phyloP scores from a whole-genome alignment of 2,888 invertebrate genomes.

The Thymelicus sylvestris region DNA sequence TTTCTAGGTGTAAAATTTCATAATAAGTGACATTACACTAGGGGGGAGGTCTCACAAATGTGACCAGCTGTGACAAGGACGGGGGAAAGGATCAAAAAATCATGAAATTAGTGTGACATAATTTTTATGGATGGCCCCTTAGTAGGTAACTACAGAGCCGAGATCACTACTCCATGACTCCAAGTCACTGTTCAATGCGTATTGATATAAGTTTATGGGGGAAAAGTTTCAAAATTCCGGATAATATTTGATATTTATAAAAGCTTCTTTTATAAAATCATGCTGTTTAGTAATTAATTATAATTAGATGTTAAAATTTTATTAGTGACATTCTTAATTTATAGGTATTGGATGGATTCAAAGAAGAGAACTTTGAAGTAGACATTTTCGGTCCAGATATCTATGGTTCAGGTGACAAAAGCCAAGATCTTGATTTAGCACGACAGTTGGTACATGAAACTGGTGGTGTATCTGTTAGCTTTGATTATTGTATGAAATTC shows the following conservation, averaged over 20 bases:
- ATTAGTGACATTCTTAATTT: constrained; percentile 39
- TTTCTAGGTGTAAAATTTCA: no score
- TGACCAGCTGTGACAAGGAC: no score
- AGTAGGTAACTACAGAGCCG: no score
- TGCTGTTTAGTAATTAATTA: background rate
- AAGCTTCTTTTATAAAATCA: no score
- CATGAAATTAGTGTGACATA: no score
- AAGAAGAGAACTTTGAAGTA: constrained; percentile 83
- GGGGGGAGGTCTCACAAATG: no score
- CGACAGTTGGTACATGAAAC: constrained; percentile 70
- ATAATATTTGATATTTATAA: background rate
- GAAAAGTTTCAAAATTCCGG: background rate
- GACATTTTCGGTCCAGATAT: constrained; percentile 86
- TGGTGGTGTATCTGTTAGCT: constrained; percentile 77
- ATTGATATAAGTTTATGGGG: no score
- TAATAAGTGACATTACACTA: no score
- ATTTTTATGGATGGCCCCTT: no score
- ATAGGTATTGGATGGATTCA: constrained; percentile 81
- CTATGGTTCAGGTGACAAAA: constrained; percentile 60
- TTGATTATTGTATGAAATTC: constrained; percentile 85
- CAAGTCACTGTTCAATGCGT: no score
- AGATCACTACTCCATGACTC: no score
- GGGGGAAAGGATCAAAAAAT: no score
- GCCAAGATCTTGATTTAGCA: constrained; percentile 60
- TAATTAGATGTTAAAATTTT: background rate